phyloP scores from a whole-genome alignment of 1,140 invertebrate genomes.

The Monomorium pharaonis region DNA sequence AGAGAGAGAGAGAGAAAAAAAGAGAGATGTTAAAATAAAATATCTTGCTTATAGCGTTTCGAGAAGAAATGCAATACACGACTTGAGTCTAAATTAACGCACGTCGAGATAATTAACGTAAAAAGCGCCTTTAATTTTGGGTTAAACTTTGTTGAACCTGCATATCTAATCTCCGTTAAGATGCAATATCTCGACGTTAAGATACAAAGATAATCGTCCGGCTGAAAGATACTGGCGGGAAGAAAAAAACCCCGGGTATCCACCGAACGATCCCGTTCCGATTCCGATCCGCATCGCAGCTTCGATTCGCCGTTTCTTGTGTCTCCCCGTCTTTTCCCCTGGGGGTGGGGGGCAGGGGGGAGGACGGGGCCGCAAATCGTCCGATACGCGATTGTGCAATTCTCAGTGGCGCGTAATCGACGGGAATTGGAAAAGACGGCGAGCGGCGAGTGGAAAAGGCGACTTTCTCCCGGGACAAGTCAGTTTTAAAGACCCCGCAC shows the following conservation, averaged over 20 bases:
- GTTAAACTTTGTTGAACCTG: not conserved
- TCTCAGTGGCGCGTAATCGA: slow-evolving; percentile 49
- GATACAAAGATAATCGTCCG: not conserved
- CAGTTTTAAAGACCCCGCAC: slow-evolving; percentile 58
- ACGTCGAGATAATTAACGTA: not conserved
- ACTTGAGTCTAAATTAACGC: not conserved
- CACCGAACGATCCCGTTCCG: not conserved
- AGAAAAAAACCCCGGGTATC: not conserved
- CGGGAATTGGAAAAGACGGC: slow-evolving; percentile 63
- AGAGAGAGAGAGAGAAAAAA: not conserved
- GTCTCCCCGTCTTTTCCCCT: not conserved
- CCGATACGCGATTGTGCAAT: slow-evolving; percentile 52
- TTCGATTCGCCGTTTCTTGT: slow-evolving; percentile 42
- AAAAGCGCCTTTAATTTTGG: not conserved
- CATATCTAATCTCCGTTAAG: not conserved
- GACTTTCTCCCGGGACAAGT: slow-evolving; percentile 64
- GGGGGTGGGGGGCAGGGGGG: too few relatives aligned
- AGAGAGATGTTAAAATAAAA: not conserved
- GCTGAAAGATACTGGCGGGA: not conserved
- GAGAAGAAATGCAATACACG: not conserved
- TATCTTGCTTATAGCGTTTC: not conserved
- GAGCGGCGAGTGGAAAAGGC: slow-evolving; percentile 60
- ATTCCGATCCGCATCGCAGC: slow-evolving; percentile 29
- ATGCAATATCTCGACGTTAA: not conserved
- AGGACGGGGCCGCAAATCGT: not conserved